Percentiles rank a stretch among this genome's conserved stretches.
These are phyloP conservation scores for Toxotes jaculatrix DNA, from an alignment of 2,113 vertebrate species.

Conservation along the genomic window DNA sequence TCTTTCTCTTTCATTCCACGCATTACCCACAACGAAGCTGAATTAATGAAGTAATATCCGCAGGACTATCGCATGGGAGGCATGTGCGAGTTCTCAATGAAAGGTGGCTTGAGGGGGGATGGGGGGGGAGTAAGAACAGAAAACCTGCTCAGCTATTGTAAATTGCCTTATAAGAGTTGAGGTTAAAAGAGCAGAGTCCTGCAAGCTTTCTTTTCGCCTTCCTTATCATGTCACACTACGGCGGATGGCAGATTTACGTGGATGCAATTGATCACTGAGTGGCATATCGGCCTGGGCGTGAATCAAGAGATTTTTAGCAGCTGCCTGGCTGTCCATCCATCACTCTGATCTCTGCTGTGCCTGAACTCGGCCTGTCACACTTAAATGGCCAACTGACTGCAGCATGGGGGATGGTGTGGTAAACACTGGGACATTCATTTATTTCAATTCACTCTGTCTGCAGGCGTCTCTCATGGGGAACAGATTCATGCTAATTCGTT, in stretches of 20 bases:
- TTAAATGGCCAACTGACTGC: slow-evolving; percentile 64
- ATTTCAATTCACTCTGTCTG: slow-evolving; percentile 76
- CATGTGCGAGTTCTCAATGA: slow-evolving; percentile 15
- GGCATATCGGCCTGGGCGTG: slow-evolving; percentile 64
- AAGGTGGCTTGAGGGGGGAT: slow-evolving; percentile 25
- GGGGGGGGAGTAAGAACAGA: neutral
- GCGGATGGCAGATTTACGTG: slow-evolving; percentile 72
- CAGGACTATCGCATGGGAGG: slow-evolving; percentile 17
- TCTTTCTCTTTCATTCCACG: slow-evolving; percentile 69
- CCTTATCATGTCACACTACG: slow-evolving; percentile 52
- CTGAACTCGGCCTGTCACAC: slow-evolving; percentile 70
- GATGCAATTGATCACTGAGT: slow-evolving; percentile 75
- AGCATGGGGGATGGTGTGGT: slow-evolving; percentile 55
- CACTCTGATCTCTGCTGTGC: slow-evolving; percentile 66
- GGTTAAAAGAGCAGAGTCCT: slow-evolving; percentile 43
- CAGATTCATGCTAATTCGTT: slow-evolving; percentile 76
- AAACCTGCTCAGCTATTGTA: slow-evolving; percentile 22
- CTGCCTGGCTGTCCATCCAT: slow-evolving; percentile 80
- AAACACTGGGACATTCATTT: slow-evolving; percentile 70
- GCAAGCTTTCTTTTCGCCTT: slow-evolving; percentile 2
- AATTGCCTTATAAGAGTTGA: slow-evolving; percentile 37
- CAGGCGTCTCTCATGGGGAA: slow-evolving; percentile 60
- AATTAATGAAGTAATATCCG: slow-evolving; percentile 38
- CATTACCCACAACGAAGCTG: slow-evolving; percentile 24
- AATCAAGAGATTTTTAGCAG: slow-evolving; percentile 81